phyloP scores from a whole-genome alignment of 2,888 invertebrate species.

The Chrysomela aeneicollis region DNA sequence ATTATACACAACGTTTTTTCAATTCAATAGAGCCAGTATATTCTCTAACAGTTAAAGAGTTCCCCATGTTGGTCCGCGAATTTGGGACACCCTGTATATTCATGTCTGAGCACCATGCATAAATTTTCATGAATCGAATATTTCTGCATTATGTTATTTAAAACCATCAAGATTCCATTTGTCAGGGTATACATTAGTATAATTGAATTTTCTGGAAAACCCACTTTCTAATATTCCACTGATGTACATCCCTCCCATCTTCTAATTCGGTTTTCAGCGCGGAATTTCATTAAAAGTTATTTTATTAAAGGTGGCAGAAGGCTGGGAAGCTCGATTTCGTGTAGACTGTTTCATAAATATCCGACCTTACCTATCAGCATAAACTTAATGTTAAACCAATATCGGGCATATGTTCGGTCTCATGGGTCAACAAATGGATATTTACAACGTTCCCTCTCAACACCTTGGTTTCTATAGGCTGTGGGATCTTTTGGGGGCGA shows the following conservation, averaged over 20 bases:
- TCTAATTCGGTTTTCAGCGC: not conserved
- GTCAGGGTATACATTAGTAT: not conserved
- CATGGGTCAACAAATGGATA: not conserved
- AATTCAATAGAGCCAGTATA: no score
- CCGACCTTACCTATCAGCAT: not conserved
- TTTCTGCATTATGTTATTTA: no score
- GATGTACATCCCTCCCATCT: not conserved
- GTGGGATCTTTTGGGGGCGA: no score
- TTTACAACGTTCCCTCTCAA: not conserved
- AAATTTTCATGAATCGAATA: no score
- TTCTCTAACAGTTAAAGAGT: no score
- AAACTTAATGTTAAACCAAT: not conserved
- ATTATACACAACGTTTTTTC: no score
- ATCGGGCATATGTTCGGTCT: not conserved
- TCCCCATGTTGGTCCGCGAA: no score
- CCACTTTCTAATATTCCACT: not conserved
- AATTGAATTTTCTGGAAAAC: not conserved
- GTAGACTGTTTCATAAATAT: not conserved
- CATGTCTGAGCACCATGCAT: no score
- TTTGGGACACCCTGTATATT: no score
- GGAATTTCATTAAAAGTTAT: constrained; percentile 5
- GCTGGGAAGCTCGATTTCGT: not conserved
- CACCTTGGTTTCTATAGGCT: no score
- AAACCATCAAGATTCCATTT: not conserved
- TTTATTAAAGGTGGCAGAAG: not conserved